Percentiles rank a stretch among this genome's conserved stretches.
These are phyloP conservation scores for Linurgus olivaceus DNA, from an alignment of 2,797 vertebrate genomes.

Conservation along the genomic window DNA sequence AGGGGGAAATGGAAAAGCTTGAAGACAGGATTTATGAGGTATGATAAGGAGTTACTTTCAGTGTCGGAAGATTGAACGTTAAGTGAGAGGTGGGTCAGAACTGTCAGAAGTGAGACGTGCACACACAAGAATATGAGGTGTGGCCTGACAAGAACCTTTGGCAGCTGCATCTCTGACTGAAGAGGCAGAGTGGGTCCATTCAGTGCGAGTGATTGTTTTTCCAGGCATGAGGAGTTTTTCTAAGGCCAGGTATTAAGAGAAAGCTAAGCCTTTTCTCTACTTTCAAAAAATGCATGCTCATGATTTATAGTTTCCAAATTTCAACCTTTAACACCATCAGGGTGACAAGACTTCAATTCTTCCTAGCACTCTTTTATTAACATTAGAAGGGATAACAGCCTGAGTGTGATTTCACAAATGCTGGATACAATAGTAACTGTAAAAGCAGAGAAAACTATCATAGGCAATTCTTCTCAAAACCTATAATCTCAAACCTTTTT, in stretches of 20 bases:
- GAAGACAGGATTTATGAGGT: background rate
- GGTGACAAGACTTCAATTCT: background rate
- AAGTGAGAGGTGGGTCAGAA: background rate
- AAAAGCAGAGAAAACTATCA: background rate
- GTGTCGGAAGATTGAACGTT: fast-evolving
- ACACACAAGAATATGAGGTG: background rate
- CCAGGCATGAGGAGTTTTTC: background rate
- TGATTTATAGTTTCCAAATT: background rate
- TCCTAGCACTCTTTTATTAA: background rate
- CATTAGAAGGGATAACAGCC: background rate
- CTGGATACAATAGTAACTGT: background rate
- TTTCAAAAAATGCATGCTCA: background rate
- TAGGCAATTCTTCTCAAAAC: background rate
- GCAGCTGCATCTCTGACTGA: background rate
- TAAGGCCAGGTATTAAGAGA: background rate
- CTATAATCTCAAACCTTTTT: background rate
- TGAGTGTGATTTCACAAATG: background rate
- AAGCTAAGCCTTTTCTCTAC: background rate
- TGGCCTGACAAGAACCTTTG: background rate
- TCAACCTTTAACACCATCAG: background rate
- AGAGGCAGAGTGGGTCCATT: background rate
- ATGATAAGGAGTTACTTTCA: background rate
- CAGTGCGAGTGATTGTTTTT: background rate
- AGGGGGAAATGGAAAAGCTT: background rate
- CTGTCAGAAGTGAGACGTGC: background rate